These are phyloP conservation scores for Solea senegalensis DNA, from an alignment of 2,113 vertebrate species.

Conservation along the genomic window DNA sequence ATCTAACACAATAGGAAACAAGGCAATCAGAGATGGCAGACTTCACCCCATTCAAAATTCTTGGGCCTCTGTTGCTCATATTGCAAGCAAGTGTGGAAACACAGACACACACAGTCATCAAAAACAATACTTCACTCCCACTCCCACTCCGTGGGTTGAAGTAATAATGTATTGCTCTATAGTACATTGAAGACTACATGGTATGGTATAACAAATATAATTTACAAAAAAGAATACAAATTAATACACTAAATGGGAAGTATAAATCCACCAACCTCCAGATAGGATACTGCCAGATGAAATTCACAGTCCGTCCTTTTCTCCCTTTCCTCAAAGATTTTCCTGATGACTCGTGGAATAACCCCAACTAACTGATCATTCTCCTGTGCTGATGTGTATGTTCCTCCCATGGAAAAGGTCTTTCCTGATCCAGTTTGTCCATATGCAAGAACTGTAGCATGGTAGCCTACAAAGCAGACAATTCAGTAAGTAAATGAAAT, in stretches of 20 bases:
- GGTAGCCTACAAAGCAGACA: slow-evolving; percentile 84
- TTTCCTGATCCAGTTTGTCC: slow-evolving; percentile 97
- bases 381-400: slow-evolving; percentile 90
- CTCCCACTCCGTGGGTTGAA: background rate
- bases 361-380: slow-evolving; percentile 89
- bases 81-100: too few species aligned
- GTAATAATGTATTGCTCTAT: background rate
- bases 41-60: too few species aligned
- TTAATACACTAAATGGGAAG: background rate
- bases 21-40: too few species aligned
- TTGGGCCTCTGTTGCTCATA: too few species aligned
- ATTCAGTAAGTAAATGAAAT: background rate
- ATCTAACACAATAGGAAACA: slow-evolving; percentile 79
- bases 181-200: background rate
- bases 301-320: slow-evolving; percentile 85
- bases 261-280: slow-evolving; percentile 84
- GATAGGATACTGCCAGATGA: slow-evolving; percentile 87
- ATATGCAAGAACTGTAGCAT: slow-evolving; percentile 94
- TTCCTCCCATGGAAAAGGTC: slow-evolving; percentile 95
- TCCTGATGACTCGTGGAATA: slow-evolving; percentile 90
- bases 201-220: background rate
- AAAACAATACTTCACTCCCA: too few species aligned
- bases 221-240: background rate
- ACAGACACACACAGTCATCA: too few species aligned
- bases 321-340: slow-evolving; percentile 87